A percentile compares a stretch with the other conserved stretches of the same genome.
Evolutionary conservation across 2,113 vertebrate species (phyloP).

Genomic region (Callithrix jacchus): DNA sequence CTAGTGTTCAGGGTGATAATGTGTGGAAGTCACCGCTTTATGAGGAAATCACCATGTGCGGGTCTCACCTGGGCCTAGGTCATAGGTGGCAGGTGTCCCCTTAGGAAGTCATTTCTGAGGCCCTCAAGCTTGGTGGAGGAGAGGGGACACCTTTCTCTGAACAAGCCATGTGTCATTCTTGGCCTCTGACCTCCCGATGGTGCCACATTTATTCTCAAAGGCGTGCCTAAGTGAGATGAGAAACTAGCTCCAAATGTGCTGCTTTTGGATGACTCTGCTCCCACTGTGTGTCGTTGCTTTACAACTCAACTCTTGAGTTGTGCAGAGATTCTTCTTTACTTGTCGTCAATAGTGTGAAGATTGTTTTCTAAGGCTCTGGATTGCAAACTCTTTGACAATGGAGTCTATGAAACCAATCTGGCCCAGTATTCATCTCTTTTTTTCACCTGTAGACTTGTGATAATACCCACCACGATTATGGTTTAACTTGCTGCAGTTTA

Average conservation of each 20-base stretch:
- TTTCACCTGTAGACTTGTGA: not conserved
- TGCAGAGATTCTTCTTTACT: not conserved
- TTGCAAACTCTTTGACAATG: not conserved
- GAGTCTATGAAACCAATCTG: not conserved
- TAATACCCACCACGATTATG: not conserved
- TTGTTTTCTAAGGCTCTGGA: not conserved
- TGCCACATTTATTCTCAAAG: not conserved
- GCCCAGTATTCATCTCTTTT: not conserved
- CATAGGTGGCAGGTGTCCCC: not conserved
- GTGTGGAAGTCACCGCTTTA: not conserved
- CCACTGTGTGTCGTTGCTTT: not conserved
- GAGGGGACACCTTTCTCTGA: not conserved
- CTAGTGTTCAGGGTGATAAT: not conserved
- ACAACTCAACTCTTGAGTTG: not conserved
- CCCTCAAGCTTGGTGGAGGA: too few species aligned
- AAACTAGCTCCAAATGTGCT: not conserved
- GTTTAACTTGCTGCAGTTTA: not conserved
- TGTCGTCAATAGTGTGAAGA: not conserved
- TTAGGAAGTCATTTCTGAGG: not conserved
- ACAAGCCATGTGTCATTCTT: fast-evolving
- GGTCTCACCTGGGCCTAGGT: not conserved
- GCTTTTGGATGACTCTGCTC: not conserved
- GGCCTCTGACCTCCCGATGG: not conserved
- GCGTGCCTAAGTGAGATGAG: not conserved
- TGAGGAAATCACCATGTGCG: fast-evolving